Evolutionary conservation across 2,888 invertebrate genomes (phyloP).

Genomic region (Tinea semifulvella): DNA sequence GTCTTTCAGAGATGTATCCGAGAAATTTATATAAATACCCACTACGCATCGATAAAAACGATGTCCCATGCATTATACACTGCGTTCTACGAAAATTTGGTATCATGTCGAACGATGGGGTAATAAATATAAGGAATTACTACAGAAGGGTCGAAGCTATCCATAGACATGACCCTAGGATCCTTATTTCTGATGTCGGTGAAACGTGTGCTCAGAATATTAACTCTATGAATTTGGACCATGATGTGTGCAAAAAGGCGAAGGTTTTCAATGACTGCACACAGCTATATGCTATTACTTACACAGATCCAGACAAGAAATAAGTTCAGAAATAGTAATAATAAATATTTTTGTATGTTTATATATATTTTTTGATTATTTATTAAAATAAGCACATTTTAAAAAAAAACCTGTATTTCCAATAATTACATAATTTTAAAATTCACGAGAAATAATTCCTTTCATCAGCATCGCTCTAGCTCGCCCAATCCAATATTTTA

Average conservation of each 20-base stretch:
- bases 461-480: no score
- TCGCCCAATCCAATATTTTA: no score
- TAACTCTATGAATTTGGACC: slow-evolving; percentile 53
- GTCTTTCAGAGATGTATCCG: slow-evolving; percentile 54
- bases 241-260: slow-evolving; percentile 56
- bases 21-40: slow-evolving; percentile 52
- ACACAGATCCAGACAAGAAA: background rate
- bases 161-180: slow-evolving; percentile 52
- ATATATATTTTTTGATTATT: background rate
- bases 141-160: slow-evolving; percentile 52
- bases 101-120: slow-evolving; percentile 54
- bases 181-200: slow-evolving; percentile 55
- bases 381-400: background rate
- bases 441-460: no score
- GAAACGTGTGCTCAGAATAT: slow-evolving; percentile 57
- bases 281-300: slow-evolving; percentile 51
- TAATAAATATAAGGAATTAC: slow-evolving; percentile 51
- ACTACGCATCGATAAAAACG: slow-evolving; percentile 45
- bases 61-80: slow-evolving; percentile 55
- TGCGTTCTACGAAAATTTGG: slow-evolving; percentile 58
- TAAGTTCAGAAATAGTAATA: background rate
- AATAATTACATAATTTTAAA: no score
- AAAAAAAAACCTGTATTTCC: background rate
- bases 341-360: background rate
- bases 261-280: slow-evolving; percentile 60